These are phyloP conservation scores for Eospalax fontanierii DNA, from an alignment of 2,797 vertebrate genomes.

Conservation along the genomic window DNA sequence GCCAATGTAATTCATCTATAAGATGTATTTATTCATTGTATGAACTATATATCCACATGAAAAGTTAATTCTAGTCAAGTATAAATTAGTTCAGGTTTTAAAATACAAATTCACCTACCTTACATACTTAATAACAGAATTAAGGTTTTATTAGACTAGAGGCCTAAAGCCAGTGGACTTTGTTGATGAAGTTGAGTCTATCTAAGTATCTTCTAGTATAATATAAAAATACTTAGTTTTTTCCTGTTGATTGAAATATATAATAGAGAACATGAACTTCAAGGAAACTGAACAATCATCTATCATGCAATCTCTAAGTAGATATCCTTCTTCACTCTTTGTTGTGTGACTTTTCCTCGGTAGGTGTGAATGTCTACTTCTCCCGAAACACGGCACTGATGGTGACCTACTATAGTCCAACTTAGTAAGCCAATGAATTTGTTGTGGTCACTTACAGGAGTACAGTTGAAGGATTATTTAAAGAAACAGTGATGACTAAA, in stretches of 20 bases:
- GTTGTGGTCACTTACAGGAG: not conserved
- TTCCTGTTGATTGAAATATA: constrained; percentile 49
- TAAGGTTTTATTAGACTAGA: not conserved
- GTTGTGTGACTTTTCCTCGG: too few species aligned
- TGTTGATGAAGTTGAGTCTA: not conserved
- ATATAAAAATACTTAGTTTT: not conserved
- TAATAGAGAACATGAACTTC: not conserved
- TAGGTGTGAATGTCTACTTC: not conserved
- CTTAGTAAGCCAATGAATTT: not conserved
- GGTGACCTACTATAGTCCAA: not conserved
- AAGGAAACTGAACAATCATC: not conserved
- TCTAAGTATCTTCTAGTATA: not conserved
- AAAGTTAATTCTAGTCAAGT: constrained; percentile 21
- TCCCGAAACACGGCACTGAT: not conserved
- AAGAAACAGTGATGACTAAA: not conserved
- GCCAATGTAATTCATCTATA: constrained; percentile 24
- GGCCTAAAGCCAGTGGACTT: not conserved
- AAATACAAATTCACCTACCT: not conserved
- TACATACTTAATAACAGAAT: not conserved
- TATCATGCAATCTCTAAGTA: not conserved
- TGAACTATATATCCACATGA: not conserved
- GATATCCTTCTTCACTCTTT: not conserved
- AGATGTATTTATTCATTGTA: not conserved
- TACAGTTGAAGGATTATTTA: not conserved
- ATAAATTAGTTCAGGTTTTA: not conserved